phyloP scores from a whole-genome alignment of 1,140 invertebrate species.

The Zaprionus camerounensis region DNA sequence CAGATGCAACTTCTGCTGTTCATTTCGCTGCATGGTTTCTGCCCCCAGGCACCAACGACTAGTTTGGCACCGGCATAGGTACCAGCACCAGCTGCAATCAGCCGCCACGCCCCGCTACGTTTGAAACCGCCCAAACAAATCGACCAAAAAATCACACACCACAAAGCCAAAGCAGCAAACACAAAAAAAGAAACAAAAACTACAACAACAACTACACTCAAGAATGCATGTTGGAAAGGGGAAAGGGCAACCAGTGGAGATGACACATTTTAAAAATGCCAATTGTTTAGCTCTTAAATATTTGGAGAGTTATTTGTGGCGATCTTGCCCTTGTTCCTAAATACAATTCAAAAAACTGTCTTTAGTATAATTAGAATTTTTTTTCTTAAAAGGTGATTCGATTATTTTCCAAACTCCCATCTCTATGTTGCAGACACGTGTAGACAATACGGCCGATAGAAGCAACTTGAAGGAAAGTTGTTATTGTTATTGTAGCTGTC shows the following conservation, averaged over 20 bases:
- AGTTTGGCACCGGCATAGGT: constrained; percentile 59
- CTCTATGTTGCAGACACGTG: constrained; percentile 38
- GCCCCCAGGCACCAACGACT: constrained; percentile 60
- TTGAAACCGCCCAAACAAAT: constrained; percentile 31
- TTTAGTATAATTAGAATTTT: too few relatives aligned
- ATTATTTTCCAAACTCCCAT: constrained; percentile 28
- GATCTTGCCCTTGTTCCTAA: background rate
- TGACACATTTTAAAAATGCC: constrained; percentile 3
- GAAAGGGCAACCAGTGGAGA: constrained; percentile 9
- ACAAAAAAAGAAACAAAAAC: constrained; percentile 35
- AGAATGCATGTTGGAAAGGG: background rate
- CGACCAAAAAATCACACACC: constrained; percentile 72
- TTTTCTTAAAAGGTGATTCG: background rate
- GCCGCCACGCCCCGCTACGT: constrained; percentile 29
- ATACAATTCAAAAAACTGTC: background rate
- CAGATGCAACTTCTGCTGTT: constrained; percentile 43
- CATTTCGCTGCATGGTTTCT: constrained; percentile 61
- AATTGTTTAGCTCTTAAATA: background rate
- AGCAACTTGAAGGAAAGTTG: constrained; percentile 62
- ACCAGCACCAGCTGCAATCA: constrained; percentile 55
- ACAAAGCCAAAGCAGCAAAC: constrained; percentile 76
- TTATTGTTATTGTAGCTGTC: constrained; percentile 60
- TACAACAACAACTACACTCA: background rate
- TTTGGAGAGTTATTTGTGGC: background rate
- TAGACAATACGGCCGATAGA: background rate